A percentile compares a stretch with the other conserved stretches of the same genome.
Conservation (phyloP, 2,888 invertebrate species). For the Acleris emargana region DNA sequence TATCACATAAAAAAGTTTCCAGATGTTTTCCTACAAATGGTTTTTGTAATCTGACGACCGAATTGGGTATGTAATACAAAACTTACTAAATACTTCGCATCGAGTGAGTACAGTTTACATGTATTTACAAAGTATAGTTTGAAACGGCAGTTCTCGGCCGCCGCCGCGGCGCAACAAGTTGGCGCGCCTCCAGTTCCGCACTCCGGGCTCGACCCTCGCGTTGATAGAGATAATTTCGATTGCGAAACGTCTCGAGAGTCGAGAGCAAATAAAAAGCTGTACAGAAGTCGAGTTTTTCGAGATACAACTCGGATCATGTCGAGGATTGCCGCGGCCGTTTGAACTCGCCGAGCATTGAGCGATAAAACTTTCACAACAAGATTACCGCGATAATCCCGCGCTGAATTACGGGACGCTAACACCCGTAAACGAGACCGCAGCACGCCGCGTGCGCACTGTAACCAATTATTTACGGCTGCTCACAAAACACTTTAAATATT, state of each 20-base stretch:
- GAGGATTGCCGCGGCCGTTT: neutral
- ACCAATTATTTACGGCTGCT: neutral
- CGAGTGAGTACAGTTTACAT: too few species aligned
- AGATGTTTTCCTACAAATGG: too few species aligned
- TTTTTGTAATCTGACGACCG: too few species aligned
- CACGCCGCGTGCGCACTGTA: neutral
- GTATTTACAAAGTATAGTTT: neutral
- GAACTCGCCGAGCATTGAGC: neutral
- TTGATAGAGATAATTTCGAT: neutral
- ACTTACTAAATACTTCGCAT: too few species aligned
- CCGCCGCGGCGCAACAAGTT: conserved; percentile 6
- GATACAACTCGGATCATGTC: too few species aligned
- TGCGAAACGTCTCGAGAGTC: neutral
- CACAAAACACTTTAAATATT: conserved; percentile 4
- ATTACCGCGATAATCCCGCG: conserved; percentile 16
- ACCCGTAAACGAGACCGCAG: conserved; percentile 16
- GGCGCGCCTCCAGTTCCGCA: conserved; percentile 9
- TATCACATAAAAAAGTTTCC: too few species aligned
- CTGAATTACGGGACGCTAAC: conserved; percentile 32
- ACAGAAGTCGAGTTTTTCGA: too few species aligned
- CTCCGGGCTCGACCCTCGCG: neutral
- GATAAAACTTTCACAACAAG: conserved; percentile 35
- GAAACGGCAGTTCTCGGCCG: neutral
- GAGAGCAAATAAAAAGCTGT: too few species aligned
- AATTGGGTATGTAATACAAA: too few species aligned